Evolutionary conservation across 2,797 vertebrate species (phyloP).

Genomic region (Sebastes hopkinsi): DNA sequence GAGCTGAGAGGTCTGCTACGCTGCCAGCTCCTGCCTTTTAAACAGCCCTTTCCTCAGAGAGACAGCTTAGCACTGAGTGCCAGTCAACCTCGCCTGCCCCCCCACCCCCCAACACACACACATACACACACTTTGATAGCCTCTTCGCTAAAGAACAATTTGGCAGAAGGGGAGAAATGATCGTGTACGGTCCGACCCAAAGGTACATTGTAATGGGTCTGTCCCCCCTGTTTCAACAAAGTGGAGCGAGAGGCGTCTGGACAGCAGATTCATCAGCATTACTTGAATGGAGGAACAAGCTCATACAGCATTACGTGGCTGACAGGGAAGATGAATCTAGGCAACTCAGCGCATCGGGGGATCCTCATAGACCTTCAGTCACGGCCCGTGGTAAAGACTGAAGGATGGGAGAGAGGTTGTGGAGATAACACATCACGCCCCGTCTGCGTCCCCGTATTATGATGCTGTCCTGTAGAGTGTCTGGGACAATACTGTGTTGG

Average conservation of each 20-base stretch:
- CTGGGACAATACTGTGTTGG: slow-evolving; percentile 73
- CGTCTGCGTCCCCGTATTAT: slow-evolving; percentile 60
- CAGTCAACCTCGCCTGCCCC: slow-evolving; percentile 70
- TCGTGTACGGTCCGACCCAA: slow-evolving; percentile 66
- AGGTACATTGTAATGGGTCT: slow-evolving; percentile 75
- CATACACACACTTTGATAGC: slow-evolving; percentile 39
- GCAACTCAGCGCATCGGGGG: slow-evolving; percentile 63
- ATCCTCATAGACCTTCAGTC: slow-evolving; percentile 75
- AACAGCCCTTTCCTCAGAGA: slow-evolving; percentile 79
- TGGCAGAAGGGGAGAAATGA: slow-evolving; percentile 64
- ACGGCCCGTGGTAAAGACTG: slow-evolving; percentile 67
- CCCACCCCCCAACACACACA: background rate
- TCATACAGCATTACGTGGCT: slow-evolving; percentile 74
- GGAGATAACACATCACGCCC: slow-evolving; percentile 76
- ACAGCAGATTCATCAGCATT: slow-evolving; percentile 78
- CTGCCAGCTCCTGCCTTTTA: slow-evolving; percentile 80
- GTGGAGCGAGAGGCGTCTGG: slow-evolving; percentile 69
- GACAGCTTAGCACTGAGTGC: slow-evolving; percentile 77
- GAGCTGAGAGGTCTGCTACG: slow-evolving; percentile 75
- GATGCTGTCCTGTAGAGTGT: slow-evolving; percentile 60
- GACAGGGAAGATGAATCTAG: slow-evolving; percentile 80
- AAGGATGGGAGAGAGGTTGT: slow-evolving; percentile 72
- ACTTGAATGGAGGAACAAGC: slow-evolving; percentile 75
- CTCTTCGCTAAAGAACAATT: slow-evolving; percentile 66
- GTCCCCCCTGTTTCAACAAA: slow-evolving; percentile 69